Evolutionary conservation across 2,113 vertebrate species (phyloP).

Genomic region (Oncorhynchus gorbuscha): DNA sequence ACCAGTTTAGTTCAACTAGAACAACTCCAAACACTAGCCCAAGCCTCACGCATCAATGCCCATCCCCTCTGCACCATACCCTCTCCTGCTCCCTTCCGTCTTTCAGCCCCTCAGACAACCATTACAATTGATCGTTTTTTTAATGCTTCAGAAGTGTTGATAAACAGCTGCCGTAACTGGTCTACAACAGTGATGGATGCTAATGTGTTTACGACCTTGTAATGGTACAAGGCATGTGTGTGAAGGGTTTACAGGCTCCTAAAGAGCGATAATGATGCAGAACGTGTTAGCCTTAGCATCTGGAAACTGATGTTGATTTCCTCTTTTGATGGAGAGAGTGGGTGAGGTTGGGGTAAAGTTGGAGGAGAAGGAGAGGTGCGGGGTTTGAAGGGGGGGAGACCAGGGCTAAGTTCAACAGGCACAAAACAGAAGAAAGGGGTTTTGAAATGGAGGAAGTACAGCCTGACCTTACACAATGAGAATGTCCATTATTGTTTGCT

Average conservation of each 20-base stretch:
- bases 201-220: background rate
- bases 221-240: background rate
- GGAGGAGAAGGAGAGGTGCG: background rate
- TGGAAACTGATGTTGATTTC: constrained; percentile 37
- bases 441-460: too few relatives aligned
- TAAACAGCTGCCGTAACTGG: background rate
- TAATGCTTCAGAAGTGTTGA: too few relatives aligned
- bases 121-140: background rate
- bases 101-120: too few relatives aligned
- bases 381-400: background rate
- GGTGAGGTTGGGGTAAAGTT: background rate
- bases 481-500: too few relatives aligned
- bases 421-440: background rate
- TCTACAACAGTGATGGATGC: background rate
- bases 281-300: constrained; percentile 35
- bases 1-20: background rate
- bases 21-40: constrained; percentile 3
- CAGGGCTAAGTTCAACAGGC: background rate
- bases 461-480: too few relatives aligned
- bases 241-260: background rate
- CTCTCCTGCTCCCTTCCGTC: too few relatives aligned
- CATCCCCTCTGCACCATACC: too few relatives aligned
- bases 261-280: constrained; percentile 38
- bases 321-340: background rate
- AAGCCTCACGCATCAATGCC: background rate